A percentile compares a stretch with the other conserved stretches of the same genome.
phyloP scores from a whole-genome alignment of 64 coral and sea anemone genomes.

The Stylophora pistillata region DNA sequence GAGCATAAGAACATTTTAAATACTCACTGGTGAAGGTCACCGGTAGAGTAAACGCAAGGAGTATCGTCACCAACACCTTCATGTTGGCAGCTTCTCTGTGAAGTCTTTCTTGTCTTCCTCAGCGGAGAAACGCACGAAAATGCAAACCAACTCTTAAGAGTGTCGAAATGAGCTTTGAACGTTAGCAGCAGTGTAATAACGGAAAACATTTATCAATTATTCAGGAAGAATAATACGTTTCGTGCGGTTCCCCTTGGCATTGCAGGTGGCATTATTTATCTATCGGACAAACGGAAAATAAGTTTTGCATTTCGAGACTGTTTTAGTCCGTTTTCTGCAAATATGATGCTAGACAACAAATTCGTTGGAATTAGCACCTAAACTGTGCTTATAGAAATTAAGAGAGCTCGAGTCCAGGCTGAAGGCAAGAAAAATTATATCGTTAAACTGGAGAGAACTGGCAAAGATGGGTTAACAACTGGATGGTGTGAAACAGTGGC shows the following conservation, averaged over 20 bases:
- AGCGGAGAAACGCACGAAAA: no score
- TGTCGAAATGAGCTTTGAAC: background rate
- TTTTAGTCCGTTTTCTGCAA: no score
- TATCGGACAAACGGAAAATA: background rate
- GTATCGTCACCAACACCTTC: background rate
- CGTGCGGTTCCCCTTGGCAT: background rate
- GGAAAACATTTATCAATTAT: constrained; percentile 13
- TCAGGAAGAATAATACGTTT: background rate
- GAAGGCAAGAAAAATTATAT: no score
- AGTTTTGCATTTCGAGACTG: background rate
- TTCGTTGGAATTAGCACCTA: no score
- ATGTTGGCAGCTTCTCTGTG: background rate
- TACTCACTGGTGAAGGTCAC: constrained; percentile 11
- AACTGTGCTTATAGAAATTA: no score
- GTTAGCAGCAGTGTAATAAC: background rate
- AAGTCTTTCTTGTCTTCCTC: background rate
- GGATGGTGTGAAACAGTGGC: no score
- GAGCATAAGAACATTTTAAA: background rate
- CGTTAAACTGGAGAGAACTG: no score
- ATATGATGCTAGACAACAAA: no score
- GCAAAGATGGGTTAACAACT: no score
- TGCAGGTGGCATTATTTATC: constrained; percentile 21
- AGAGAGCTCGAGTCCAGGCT: no score
- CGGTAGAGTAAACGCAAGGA: background rate
- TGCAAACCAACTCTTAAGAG: background rate